A percentile compares a stretch with the other conserved stretches of the same genome.
These are phyloP conservation scores for Rissa tridactyla DNA, from an alignment of 2,113 vertebrate species.

Conservation along the genomic window DNA sequence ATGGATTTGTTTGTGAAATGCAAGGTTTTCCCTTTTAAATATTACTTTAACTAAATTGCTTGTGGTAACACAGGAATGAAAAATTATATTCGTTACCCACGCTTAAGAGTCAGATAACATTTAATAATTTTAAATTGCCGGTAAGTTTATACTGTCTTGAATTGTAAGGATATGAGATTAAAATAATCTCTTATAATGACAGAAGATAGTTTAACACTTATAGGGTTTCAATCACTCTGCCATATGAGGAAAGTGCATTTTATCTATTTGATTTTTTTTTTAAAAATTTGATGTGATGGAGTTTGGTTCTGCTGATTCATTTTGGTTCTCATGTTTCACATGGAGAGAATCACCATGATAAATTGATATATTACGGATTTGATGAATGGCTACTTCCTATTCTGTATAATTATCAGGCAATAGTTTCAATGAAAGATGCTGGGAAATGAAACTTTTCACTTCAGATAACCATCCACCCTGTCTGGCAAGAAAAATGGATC, in stretches of 20 bases:
- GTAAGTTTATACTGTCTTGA: constrained; percentile 11
- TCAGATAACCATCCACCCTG: constrained; percentile 72
- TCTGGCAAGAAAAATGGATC: constrained; percentile 76
- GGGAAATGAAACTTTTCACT: constrained; percentile 78
- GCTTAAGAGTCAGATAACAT: not conserved
- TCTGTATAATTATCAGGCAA: constrained; percentile 72
- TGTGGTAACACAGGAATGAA: not conserved
- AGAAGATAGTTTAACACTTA: constrained; percentile 1
- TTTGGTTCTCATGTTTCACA: constrained; percentile 54
- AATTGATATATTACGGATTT: constrained; percentile 72
- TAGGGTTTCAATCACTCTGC: constrained; percentile 2
- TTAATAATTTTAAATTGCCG: constrained; percentile 29
- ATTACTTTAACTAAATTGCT: not conserved
- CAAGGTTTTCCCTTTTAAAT: not conserved
- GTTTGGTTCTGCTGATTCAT: constrained; percentile 67
- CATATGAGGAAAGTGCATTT: constrained; percentile 9
- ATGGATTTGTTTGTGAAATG: not conserved
- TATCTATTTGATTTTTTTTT: not conserved
- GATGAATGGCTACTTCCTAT: constrained; percentile 78
- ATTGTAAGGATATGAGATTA: constrained; percentile 6
- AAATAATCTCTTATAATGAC: constrained; percentile 1
- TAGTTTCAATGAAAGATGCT: constrained; percentile 75
- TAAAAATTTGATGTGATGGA: not conserved
- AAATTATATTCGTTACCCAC: not conserved
- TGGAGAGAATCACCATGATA: constrained; percentile 60